These are phyloP conservation scores for Cantharis lateralis DNA, from an alignment of 2,888 invertebrate species.

Conservation along the genomic window DNA sequence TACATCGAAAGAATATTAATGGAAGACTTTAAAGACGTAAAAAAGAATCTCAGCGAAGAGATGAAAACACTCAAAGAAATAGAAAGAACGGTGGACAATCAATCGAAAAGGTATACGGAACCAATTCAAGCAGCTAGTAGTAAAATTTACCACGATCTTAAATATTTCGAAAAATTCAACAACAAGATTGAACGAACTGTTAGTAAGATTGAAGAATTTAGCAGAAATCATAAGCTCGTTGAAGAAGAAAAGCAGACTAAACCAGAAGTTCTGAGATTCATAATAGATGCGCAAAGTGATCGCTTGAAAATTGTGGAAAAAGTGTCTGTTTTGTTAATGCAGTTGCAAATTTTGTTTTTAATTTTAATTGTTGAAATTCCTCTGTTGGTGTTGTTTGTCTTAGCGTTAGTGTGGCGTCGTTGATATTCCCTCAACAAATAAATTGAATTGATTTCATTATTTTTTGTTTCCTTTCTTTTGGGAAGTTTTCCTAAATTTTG, in stretches of 20 bases:
- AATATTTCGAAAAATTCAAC: not conserved
- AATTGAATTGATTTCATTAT: not conserved
- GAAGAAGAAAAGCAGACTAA: not conserved
- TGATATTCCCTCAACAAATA: not conserved
- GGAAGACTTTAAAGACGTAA: not conserved
- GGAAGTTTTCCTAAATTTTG: no score
- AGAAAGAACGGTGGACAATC: not conserved
- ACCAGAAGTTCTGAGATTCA: not conserved
- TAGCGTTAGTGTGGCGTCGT: not conserved
- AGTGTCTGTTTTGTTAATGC: not conserved
- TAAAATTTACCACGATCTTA: not conserved
- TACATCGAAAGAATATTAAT: not conserved
- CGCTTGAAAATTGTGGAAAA: not conserved
- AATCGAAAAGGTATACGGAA: not conserved
- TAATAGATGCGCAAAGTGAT: not conserved
- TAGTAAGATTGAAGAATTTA: not conserved
- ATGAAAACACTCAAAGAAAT: not conserved
- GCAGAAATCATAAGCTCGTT: not conserved
- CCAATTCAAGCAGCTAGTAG: not conserved
- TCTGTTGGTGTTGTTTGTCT: not conserved
- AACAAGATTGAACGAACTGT: not conserved
- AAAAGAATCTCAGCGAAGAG: not conserved
- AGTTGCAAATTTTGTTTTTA: not conserved
- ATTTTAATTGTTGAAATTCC: constrained; percentile 3
- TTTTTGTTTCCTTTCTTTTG: not conserved